Evolutionary conservation across 2,113 vertebrate genomes (phyloP), one percentile per base, ranked within the genome.

Genomic region (Proterorhinus semilunaris): DNA sequence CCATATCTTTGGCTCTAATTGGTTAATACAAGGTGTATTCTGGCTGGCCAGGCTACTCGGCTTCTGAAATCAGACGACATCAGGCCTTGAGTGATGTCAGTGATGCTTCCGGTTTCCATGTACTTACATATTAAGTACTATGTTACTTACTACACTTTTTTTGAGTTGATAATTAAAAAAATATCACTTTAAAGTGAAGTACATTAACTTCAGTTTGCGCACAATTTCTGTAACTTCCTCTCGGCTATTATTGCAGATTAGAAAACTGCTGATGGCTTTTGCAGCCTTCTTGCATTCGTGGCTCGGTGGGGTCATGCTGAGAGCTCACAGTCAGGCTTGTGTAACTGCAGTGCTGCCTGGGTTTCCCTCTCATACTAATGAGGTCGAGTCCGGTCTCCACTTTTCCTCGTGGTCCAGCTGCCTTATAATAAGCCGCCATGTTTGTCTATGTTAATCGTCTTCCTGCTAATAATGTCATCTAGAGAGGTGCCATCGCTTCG

Each of bases 361-460:
- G 75, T 84, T 71, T 86, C 72, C 81, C 61, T 86, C 81, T 87
- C 89, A 83, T 88, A 68, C 83, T 92, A 93, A 92, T 92, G 90
- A 90, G 91, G 90, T 91, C 89, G 87, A 78, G 63, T 42, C 45
- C 15, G 86, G 87, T 78, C 81, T 87, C 78, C 78, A 51, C 53
- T 83, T 75, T 72, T 27, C 71, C 15, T 62, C 82, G 75, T 63
- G 65, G 88, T 85, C 84, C 90, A 89, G 87, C 89, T 92, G 90
- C 82, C 85, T 83, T 81, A 71, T 89, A 87, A 91, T 90, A 89
- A 88, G 80, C 72, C 65, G 75, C 72, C 67, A 48, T 89, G 82
- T 91, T 92, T 91, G 87, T 82, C 82, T 86, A 84, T 87, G 89
- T 83, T 90, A 91, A 91, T 91, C 81, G 82, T 57, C 61, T 69